A percentile compares a stretch with the other conserved stretches of the same genome.
phyloP scores from a whole-genome alignment of 2,113 vertebrate species.

The Perca fluviatilis region DNA sequence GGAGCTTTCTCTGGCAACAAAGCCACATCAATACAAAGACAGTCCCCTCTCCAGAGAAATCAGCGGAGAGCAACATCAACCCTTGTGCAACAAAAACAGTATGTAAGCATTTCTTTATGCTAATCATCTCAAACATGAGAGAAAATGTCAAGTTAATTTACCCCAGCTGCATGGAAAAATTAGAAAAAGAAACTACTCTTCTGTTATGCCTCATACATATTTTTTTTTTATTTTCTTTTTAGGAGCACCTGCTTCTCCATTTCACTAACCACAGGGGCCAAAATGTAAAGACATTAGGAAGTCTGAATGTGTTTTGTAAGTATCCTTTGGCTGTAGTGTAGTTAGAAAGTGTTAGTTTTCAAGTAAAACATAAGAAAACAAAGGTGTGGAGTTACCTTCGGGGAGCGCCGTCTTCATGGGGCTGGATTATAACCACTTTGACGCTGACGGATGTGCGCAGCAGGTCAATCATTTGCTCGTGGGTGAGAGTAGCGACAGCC shows the following conservation, averaged over 20 bases:
- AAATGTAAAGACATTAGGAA: background rate
- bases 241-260: constrained; percentile 48
- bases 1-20: constrained; percentile 47
- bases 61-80: constrained; percentile 45
- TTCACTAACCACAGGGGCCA: background rate
- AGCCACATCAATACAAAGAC: constrained; percentile 47
- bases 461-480: constrained; percentile 98
- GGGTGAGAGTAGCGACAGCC: constrained; percentile 94
- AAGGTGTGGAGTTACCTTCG: constrained; percentile 86
- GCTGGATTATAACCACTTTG: constrained; percentile 97
- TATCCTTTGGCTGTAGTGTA: constrained; percentile 1
- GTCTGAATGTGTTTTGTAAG: constrained; percentile 6
- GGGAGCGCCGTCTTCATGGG: constrained; percentile 93
- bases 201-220: constrained; percentile 26
- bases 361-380: background rate
- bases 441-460: constrained; percentile 93
- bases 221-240: no score
- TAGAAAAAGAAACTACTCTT: background rate
- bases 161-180: constrained; percentile 41
- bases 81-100: constrained; percentile 42
- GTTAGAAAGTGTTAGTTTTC: background rate
- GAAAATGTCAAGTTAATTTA: constrained; percentile 69
- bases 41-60: constrained; percentile 68
- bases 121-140: constrained; percentile 58
- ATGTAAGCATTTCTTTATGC: constrained; percentile 69